Percentiles rank a stretch among this genome's conserved stretches.
Conservation (phyloP, 2,797 vertebrate genomes). For the Myioborus melanocephalus region DNA sequence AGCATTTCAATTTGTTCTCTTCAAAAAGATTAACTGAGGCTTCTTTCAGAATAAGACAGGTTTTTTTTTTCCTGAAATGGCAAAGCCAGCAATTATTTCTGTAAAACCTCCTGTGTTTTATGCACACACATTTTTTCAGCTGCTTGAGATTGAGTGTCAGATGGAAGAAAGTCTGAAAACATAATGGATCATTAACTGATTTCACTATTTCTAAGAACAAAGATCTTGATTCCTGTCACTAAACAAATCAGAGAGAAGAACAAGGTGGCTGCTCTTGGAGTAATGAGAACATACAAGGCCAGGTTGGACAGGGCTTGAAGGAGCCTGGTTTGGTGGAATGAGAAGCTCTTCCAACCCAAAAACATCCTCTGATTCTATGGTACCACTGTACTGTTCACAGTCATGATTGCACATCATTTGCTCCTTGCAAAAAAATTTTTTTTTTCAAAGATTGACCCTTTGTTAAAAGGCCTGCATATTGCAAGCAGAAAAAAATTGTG, state of each 20-base stretch:
- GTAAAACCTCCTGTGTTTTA: neutral
- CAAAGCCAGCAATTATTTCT: neutral
- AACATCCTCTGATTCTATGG: too few species aligned
- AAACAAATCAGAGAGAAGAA: neutral
- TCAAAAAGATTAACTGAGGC: neutral
- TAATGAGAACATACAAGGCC: neutral
- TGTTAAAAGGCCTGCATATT: neutral
- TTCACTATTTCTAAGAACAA: neutral
- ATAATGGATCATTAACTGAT: neutral
- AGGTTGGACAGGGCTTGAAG: neutral
- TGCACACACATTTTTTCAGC: neutral
- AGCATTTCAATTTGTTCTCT: neutral
- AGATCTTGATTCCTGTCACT: neutral
- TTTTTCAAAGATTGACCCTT: neutral
- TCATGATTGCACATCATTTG: neutral
- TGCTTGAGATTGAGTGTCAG: neutral
- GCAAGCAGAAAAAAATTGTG: neutral
- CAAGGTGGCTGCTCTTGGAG: neutral
- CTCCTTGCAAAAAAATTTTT: neutral
- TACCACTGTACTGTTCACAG: neutral
- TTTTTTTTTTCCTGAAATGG: neutral
- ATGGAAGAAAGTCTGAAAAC: neutral
- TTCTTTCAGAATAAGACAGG: neutral
- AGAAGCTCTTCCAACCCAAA: neutral
- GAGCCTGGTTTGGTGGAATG: neutral